A percentile compares a stretch with the other conserved stretches of the same genome.
Evolutionary conservation across 2,113 vertebrate genomes (phyloP).

Genomic region (Hemichromis elongatus): DNA sequence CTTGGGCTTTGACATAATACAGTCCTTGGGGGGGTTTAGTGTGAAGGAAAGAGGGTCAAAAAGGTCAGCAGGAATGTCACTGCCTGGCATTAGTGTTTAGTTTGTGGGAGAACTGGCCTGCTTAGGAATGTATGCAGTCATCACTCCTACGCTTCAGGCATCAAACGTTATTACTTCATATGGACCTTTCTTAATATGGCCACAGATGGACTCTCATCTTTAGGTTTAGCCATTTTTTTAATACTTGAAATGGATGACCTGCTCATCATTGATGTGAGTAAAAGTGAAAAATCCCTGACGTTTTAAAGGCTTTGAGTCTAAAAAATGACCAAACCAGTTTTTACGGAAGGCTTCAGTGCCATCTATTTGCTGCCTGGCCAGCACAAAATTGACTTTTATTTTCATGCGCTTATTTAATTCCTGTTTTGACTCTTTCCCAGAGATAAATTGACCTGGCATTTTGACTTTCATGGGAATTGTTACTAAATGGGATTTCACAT

Average conservation of each 20-base stretch:
- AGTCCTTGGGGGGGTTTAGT: not conserved
- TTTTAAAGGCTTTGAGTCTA: not conserved
- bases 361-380: not conserved
- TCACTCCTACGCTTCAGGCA: constrained; percentile 8
- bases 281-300: not conserved
- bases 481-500: not conserved
- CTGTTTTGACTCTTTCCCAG: not conserved
- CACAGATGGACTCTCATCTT: not conserved
- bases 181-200: not conserved
- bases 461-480: not conserved
- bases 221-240: not conserved
- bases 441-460: not conserved
- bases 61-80: constrained; percentile 46
- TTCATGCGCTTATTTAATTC: not conserved
- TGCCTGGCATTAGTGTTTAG: constrained; percentile 49
- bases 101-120: constrained; percentile 16
- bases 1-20: not conserved
- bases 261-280: not conserved
- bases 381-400: not conserved
- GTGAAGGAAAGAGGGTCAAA: constrained; percentile 21
- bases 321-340: not conserved
- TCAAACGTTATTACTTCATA: not conserved
- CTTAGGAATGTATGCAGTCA: constrained; percentile 42
- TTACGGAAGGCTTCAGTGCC: not conserved
- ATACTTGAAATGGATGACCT: not conserved